Evolutionary conservation across 2,113 vertebrate genomes (phyloP).

Genomic region (Catharus fuscescens): DNA sequence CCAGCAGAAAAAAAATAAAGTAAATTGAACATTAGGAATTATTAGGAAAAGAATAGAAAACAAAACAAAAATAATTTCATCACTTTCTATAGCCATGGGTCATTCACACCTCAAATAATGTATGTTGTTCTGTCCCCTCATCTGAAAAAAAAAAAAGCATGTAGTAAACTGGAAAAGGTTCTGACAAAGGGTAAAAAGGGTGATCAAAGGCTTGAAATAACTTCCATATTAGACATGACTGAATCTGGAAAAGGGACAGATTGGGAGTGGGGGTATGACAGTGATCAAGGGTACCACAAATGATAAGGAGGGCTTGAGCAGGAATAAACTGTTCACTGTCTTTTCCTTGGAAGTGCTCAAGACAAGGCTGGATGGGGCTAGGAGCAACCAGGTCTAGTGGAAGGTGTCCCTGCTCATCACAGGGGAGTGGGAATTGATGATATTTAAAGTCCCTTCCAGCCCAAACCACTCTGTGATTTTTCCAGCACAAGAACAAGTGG

Average conservation of each 20-base stretch:
- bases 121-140: background rate
- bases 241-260: background rate
- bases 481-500: background rate
- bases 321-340: background rate
- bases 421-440: background rate
- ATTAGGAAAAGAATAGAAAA: background rate
- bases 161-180: background rate
- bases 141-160: background rate
- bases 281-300: background rate
- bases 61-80: background rate
- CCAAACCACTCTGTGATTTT: background rate
- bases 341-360: background rate
- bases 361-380: background rate
- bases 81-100: background rate
- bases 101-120: background rate
- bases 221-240: background rate
- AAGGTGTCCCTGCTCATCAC: background rate
- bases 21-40: background rate
- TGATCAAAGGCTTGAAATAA: background rate
- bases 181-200: background rate
- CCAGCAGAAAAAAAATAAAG: background rate
- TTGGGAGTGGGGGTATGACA: background rate
- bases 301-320: background rate
- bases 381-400: background rate
- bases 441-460: background rate